Evolutionary conservation across 2,888 invertebrate genomes (phyloP).

Genomic region (Branchipolynoe longqiensis): DNA sequence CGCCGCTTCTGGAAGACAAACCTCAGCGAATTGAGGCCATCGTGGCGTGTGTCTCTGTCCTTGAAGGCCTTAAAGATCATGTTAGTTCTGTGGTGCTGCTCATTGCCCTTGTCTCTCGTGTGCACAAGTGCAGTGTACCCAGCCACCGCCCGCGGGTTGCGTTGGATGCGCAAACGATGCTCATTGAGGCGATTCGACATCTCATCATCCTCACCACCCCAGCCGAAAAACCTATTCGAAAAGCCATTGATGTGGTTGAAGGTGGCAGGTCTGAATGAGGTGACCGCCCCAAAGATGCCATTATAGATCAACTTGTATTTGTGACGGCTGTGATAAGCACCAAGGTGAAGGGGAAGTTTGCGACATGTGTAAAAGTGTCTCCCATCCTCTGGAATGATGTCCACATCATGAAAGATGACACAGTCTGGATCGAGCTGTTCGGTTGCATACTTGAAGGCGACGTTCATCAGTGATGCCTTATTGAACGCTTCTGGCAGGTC

Average conservation of each 20-base stretch:
- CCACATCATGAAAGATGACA: conserved; percentile 29
- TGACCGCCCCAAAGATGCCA: not conserved
- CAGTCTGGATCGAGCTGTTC: not conserved
- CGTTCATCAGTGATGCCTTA: conserved; percentile 29
- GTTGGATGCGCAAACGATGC: not conserved
- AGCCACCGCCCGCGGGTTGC: not conserved
- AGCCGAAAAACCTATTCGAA: conserved; percentile 35
- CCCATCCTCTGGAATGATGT: conserved; percentile 19
- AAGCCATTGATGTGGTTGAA: conserved; percentile 41
- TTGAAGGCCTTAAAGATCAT: no score
- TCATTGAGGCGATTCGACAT: not conserved
- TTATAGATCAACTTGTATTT: not conserved
- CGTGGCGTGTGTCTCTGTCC: no score
- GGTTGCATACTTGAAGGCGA: conserved; percentile 5
- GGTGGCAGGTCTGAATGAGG: not conserved
- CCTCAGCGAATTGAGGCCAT: no score
- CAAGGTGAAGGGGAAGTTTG: not conserved
- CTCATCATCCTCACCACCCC: conserved; percentile 47
- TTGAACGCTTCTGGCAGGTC: conserved; percentile 10
- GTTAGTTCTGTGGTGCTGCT: no score
- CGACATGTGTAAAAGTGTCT: conserved; percentile 28
- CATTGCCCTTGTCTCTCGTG: not conserved
- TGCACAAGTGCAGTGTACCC: not conserved
- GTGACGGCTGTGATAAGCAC: not conserved
- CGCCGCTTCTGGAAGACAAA: no score